Base-by-base conservation (phyloP, 2,113 vertebrate species). In the Felis chaus region DNA sequence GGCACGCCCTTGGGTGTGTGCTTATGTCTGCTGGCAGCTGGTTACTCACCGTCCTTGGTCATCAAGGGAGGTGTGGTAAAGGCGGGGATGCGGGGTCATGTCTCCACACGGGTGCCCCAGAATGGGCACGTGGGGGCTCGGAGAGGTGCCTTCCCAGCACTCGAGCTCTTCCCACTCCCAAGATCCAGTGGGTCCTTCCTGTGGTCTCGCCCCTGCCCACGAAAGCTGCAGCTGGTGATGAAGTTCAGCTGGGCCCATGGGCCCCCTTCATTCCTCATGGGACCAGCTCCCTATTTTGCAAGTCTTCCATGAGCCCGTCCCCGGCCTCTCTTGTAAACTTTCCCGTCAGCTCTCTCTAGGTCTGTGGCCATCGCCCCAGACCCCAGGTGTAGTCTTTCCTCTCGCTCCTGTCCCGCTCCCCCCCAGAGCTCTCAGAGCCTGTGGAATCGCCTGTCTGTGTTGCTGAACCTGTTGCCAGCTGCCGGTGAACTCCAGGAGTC, bases 401-500 rank as follows among this genome's bases (percentile, higher is more conserved):
- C 48, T 73, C n/a, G 53, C 12, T 65, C 4, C 13, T 71, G 21
- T 29, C 31, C 50, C 48, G 55, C 27, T 4, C 2, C 94, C 27
- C 31, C 92, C 48, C 97, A 99, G 99, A 99, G 99, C 98, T 99
- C 99, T 91, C 99, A 99, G 78, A 99, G 99, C 98, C 98, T 99
- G 97, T 99, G 99, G 99, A 99, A 99, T 98, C 98, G 99, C 91
- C 99, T 99, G 82, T 99, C 99, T 19, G 99, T 99, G 98, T 99
- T 99, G 98, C 98, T 99, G 95, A 99, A 99, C 98, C 99, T 99
- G 31, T 98, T 99, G 80, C 99, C 99, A 78, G 99, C 99, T 48
- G 99, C 99, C 73, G 98, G 98, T 27, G 99, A 99, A 97, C 99
- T 99, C 96, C 99, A 99, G 15, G 99, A 99, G 97, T 99, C 99